Evolutionary conservation across 2,113 vertebrate genomes (phyloP).

Genomic region (Misgurnus anguillicaudatus): DNA sequence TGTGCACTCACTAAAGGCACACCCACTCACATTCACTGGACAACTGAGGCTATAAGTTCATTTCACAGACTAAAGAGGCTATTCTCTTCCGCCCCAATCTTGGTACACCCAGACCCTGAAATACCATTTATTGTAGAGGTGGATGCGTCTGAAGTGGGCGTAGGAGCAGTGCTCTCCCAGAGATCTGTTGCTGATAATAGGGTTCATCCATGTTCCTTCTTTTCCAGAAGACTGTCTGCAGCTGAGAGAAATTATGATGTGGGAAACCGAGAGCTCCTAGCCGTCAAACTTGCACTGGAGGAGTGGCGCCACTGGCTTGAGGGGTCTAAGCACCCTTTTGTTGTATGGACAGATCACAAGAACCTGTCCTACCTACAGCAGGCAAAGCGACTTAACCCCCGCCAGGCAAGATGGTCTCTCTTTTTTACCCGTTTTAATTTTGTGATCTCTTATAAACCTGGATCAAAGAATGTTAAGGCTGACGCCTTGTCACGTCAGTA

Average conservation of each 20-base stretch:
- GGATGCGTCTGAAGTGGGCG: too few species aligned
- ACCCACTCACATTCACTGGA: not conserved
- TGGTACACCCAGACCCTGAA: not conserved
- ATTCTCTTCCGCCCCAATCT: not conserved
- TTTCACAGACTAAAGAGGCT: not conserved
- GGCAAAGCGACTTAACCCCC: not conserved
- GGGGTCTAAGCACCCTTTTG: not conserved
- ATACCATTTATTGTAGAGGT: too few species aligned
- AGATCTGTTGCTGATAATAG: not conserved
- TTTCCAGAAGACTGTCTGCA: not conserved
- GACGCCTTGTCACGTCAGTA: too few species aligned
- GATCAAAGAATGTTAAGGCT: too few species aligned
- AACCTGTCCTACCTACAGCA: not conserved
- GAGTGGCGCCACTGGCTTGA: not conserved
- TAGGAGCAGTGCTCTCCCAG: not conserved
- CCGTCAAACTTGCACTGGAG: not conserved
- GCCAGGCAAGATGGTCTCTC: not conserved
- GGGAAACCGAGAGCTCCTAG: not conserved
- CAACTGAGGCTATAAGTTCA: not conserved
- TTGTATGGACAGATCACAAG: slow-evolving; percentile 13
- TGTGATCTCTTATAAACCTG: too few species aligned
- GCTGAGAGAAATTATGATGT: not conserved
- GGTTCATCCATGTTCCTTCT: not conserved
- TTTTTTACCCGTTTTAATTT: too few species aligned
- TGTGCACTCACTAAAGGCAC: not conserved